phyloP scores from a whole-genome alignment of 2,888 invertebrate species.

The Phaedon cochleariae region DNA sequence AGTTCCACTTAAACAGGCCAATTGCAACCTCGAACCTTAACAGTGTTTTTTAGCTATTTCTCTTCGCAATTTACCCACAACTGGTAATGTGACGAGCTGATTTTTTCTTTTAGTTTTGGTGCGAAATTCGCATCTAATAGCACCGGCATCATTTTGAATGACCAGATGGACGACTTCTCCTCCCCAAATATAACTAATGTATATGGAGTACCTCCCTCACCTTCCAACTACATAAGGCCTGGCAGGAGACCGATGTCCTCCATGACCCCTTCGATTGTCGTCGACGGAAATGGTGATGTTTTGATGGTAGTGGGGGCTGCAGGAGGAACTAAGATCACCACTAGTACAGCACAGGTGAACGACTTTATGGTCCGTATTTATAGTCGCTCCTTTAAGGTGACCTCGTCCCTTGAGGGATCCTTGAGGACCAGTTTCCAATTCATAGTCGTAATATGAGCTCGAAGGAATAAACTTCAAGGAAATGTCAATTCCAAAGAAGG shows the following conservation, averaged over 20 bases:
- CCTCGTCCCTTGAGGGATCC: too few species aligned
- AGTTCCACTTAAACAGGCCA: too few species aligned
- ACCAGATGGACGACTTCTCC: conserved; percentile 92
- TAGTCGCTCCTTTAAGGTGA: too few species aligned
- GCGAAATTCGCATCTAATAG: conserved; percentile 72
- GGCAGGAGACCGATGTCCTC: conserved; percentile 89
- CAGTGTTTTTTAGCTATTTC: too few species aligned
- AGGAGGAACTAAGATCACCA: conserved; percentile 91
- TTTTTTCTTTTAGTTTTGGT: conserved; percentile 34
- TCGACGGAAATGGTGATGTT: conserved; percentile 69
- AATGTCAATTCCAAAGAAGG: too few species aligned
- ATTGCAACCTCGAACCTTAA: too few species aligned
- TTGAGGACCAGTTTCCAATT: too few species aligned
- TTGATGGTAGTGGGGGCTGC: conserved; percentile 76
- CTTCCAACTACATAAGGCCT: conserved; percentile 82
- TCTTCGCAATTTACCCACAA: too few species aligned
- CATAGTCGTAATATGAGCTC: too few species aligned
- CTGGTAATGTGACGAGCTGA: too few species aligned
- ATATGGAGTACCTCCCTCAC: conserved; percentile 80
- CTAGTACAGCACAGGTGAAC: conserved; percentile 73
- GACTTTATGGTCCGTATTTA: too few species aligned
- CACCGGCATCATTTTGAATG: conserved; percentile 86
- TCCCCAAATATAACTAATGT: conserved; percentile 71
- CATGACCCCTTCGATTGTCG: conserved; percentile 86
- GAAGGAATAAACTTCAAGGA: too few species aligned